Base-by-base conservation (phyloP, 2,888 invertebrate genomes). In the Lasius platythorax region DNA sequence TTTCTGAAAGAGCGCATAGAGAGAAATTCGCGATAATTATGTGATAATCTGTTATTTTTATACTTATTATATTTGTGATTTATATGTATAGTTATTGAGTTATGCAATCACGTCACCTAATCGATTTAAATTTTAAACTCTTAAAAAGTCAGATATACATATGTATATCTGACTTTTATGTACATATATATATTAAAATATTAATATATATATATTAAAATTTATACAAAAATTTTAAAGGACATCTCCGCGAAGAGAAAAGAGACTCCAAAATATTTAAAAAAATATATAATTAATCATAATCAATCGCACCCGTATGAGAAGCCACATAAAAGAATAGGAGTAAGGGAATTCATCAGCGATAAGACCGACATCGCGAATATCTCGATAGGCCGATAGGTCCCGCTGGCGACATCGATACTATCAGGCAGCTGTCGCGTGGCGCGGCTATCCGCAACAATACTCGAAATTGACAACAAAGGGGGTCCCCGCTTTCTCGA, bases 371-470 rank as follows among this genome's bases (percentile, higher is more conserved):
- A 56, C 79, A 58, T 40, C 70, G 82, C 18, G 56, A 75, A 40
- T 58, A 74, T 85, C 83, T 84, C 56, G 79, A 87, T 90, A 88
- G 86, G 84, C 76, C 79, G 87, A 85, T 86, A 78, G 70, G 33
- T 18, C 68, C 75, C 53, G 50, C 58, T 82, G 85, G 79, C 82
- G 88, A 88, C 78, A 90, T 85, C 78, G 92, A 93, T 93, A 92
- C 89, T 91, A 92, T 90, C 88, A 74, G 79, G 67, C 94, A 94
- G 93, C 94, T 94, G 94, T 92, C 93, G 93, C 92, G 93, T 93
- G 91, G 89, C 91, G 86, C 74, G 83, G 76, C 61, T 87, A 73
- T 83, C 92, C 91, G 90, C 93, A 92, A 93, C 92, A 92, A 93
- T 93, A 92, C 89, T 88, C 85, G 86, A 83, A 82, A 84, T 82